phyloP scores from a whole-genome alignment of 1,140 invertebrate species.

The Musca vetustissima region DNA sequence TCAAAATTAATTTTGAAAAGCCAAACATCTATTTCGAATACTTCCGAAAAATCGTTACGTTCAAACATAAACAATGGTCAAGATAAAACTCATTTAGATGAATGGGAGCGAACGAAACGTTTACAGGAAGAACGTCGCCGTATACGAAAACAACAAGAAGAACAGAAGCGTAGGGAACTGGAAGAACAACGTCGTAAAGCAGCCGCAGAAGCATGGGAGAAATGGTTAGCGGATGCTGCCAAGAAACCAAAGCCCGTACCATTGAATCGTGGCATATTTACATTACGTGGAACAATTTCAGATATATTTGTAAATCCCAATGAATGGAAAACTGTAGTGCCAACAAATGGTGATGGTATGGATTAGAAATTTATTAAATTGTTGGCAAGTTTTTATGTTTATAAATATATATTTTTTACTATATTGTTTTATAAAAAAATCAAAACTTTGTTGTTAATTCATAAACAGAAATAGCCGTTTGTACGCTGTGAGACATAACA shows the following conservation, averaged over 20 bases:
- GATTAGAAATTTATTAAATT: too few species aligned
- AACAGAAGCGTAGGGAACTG: conserved; percentile 1
- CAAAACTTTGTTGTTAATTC: too few species aligned
- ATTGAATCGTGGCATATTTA: conserved; percentile 30
- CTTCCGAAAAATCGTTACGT: conserved; percentile 2
- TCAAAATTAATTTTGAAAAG: not conserved
- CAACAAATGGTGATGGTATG: not conserved
- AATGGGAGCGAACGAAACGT: conserved; percentile 27
- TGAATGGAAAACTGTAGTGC: conserved; percentile 28
- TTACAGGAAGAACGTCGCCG: conserved; percentile 25
- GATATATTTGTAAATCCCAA: conserved; percentile 34
- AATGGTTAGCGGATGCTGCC: conserved; percentile 28
- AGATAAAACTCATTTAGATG: conserved; percentile 9
- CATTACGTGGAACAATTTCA: conserved; percentile 32
- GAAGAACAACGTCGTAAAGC: conserved; percentile 27
- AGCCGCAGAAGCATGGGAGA: conserved; percentile 28
- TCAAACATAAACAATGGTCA: conserved; percentile 4
- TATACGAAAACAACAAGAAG: conserved; percentile 16
- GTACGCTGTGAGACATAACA: too few species aligned
- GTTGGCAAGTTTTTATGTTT: too few species aligned
- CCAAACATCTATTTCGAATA: not conserved
- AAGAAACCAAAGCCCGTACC: conserved; percentile 35
- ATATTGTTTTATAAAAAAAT: too few species aligned
- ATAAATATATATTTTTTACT: too few species aligned
- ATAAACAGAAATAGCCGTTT: too few species aligned